A percentile compares a stretch with the other conserved stretches of the same genome.
phyloP scores from a whole-genome alignment of 2,888 invertebrate species.

The Leptopilina syphax region DNA sequence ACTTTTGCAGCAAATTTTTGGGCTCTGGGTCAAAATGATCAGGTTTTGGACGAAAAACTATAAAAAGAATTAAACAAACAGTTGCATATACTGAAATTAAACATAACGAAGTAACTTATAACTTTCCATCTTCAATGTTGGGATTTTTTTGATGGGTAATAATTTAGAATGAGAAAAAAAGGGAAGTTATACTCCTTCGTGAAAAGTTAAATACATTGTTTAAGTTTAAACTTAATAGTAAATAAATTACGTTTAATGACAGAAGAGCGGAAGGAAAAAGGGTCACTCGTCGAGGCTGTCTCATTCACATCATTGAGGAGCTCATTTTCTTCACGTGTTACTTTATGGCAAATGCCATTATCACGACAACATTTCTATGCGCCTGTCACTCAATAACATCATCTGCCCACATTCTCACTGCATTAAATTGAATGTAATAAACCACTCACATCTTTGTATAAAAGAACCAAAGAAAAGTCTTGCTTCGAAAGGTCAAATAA shows the following conservation, averaged over 20 bases:
- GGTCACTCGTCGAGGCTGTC: constrained; percentile 56
- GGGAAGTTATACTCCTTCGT: too few relatives aligned
- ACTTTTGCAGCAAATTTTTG: too few relatives aligned
- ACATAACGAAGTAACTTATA: too few relatives aligned
- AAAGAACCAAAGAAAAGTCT: constrained; percentile 3
- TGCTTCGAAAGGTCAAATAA: constrained; percentile 31
- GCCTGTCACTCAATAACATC: constrained; percentile 56
- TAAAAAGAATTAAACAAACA: too few relatives aligned
- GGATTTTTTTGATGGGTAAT: too few relatives aligned
- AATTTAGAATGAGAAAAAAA: too few relatives aligned
- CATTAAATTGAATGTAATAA: constrained; percentile 30
- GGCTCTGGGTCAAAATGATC: too few relatives aligned
- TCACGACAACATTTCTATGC: constrained; percentile 53
- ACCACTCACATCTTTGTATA: constrained; percentile 3
- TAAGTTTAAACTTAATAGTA: constrained; percentile 26
- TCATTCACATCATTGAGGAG: constrained; percentile 54
- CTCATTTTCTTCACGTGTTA: constrained; percentile 58
- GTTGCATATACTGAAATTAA: too few relatives aligned
- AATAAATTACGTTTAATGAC: constrained; percentile 56
- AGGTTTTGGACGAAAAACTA: too few relatives aligned
- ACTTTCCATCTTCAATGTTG: too few relatives aligned
- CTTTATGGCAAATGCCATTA: constrained; percentile 58
- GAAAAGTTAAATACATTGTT: too few relatives aligned
- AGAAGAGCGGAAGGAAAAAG: constrained; percentile 47
- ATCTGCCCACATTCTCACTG: constrained; percentile 40